These are phyloP conservation scores for Callorhinus ursinus DNA, from an alignment of 2,113 vertebrate species.

Conservation along the genomic window DNA sequence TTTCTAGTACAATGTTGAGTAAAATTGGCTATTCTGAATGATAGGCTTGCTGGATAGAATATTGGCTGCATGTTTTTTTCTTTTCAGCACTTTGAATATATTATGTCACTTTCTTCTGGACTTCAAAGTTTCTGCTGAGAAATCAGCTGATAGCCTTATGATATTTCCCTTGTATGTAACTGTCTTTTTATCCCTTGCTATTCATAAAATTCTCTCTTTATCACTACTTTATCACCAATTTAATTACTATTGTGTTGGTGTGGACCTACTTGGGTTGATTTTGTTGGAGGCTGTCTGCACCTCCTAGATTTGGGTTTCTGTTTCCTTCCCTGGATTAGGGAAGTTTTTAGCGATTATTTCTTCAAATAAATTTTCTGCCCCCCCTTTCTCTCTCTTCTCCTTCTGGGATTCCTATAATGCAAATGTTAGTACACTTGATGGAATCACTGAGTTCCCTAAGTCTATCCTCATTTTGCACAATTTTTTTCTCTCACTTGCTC, in stretches of 20 bases:
- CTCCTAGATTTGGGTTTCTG: background rate
- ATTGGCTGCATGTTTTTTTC: background rate
- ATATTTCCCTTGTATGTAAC: background rate
- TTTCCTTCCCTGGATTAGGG: background rate
- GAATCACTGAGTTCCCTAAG: background rate
- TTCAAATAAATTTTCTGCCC: background rate
- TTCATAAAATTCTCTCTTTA: background rate
- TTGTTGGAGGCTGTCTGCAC: background rate
- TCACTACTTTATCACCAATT: background rate
- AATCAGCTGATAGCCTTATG: background rate
- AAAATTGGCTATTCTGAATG: background rate
- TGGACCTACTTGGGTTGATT: background rate
- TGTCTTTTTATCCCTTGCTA: background rate
- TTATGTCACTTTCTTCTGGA: background rate
- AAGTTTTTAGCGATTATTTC: background rate
- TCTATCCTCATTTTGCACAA: background rate
- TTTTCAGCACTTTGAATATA: background rate
- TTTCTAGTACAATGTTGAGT: background rate
- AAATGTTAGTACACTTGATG: background rate
- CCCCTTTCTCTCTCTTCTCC: background rate
- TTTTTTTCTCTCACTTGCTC: background rate
- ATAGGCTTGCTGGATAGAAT: background rate
- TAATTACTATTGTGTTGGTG: background rate
- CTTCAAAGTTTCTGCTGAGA: background rate
- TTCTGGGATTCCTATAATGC: background rate